Percentiles rank a stretch among this genome's conserved stretches.
Evolutionary conservation across 2,797 vertebrate species (phyloP).

Genomic region (Crocodylus rhombifer): DNA sequence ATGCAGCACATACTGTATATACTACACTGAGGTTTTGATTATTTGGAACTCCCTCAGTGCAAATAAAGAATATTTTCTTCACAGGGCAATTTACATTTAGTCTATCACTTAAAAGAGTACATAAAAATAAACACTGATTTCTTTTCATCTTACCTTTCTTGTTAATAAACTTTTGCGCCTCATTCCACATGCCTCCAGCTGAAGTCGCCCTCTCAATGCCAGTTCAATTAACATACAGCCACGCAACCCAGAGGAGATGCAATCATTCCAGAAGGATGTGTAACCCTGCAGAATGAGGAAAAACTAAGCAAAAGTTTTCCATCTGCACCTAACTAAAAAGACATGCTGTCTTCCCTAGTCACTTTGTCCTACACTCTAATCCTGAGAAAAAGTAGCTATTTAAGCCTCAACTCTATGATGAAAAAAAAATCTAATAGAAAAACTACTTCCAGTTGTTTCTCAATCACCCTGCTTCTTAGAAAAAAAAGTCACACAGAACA

Average conservation of each 20-base stretch:
- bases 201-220: slow-evolving; percentile 91
- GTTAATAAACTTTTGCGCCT: slow-evolving; percentile 94
- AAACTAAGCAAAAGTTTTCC: slow-evolving; percentile 23
- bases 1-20: too few species aligned
- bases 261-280: slow-evolving; percentile 99
- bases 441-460: not conserved
- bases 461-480: not conserved
- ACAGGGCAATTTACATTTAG: not conserved
- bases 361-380: not conserved
- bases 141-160: slow-evolving; percentile 87
- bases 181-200: slow-evolving; percentile 95
- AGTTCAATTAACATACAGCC: slow-evolving; percentile 98
- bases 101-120: not conserved
- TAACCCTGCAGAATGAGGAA: slow-evolving; percentile 87
- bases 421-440: not conserved
- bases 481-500: not conserved
- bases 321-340: not conserved
- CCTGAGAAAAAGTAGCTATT: not conserved
- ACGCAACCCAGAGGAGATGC: slow-evolving; percentile 95
- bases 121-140: not conserved
- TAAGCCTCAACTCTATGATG: not conserved
- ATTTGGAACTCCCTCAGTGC: not conserved
- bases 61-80: not conserved
- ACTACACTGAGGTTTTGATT: not conserved
- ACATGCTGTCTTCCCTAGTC: not conserved